Evolutionary conservation across 2,797 vertebrate genomes (phyloP), one percentile per base, ranked within the genome.

Genomic region (Oreochromis grahami): DNA sequence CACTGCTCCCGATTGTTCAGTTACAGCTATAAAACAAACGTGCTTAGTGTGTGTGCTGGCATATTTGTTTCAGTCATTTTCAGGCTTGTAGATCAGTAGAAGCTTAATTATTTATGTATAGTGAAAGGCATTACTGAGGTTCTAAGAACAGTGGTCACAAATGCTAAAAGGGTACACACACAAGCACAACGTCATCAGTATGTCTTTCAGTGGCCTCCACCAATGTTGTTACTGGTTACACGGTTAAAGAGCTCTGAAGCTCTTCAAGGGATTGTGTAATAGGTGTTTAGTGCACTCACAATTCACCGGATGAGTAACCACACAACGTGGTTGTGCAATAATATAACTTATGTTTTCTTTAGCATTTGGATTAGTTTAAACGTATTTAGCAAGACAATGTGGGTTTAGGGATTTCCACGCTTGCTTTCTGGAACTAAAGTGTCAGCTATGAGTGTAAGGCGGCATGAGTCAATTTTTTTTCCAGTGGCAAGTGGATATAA

Each of bases 51-150:
- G 12, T 34, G 7, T 80, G 45, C 55, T 17, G 11, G 12, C 38
- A 38, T 29, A 56, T 78, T 65, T 79, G 45, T 79, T 81, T 85
- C 29, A 78, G 78, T 78, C 51, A 86, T 48, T 65, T 85, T 89
- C 26, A 56, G 48, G 41, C 65, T 53, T 63, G 72, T 9, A 78
- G 60, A 81, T 87, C 60, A 79, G 79, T 84, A 77, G 58, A 26
- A 81, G 36, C n/a, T 79, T 78, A 78, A 91, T 87, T 91, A 93
- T 94, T 88, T 55, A 93, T 91, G 50, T 81, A 19, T 55, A 70
- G 58, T 86, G 52, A 86, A 63, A 84, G 81, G 14, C 14, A 53
- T 21, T 9, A 36, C 76, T 68, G 63, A 84, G 43, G 60, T 65
- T 32, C 80, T 79, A 19, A 36, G 32, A 82, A 76, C 4, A 5